Base-by-base conservation (phyloP, 2,888 invertebrate species). In the Conus canariensis region DNA sequence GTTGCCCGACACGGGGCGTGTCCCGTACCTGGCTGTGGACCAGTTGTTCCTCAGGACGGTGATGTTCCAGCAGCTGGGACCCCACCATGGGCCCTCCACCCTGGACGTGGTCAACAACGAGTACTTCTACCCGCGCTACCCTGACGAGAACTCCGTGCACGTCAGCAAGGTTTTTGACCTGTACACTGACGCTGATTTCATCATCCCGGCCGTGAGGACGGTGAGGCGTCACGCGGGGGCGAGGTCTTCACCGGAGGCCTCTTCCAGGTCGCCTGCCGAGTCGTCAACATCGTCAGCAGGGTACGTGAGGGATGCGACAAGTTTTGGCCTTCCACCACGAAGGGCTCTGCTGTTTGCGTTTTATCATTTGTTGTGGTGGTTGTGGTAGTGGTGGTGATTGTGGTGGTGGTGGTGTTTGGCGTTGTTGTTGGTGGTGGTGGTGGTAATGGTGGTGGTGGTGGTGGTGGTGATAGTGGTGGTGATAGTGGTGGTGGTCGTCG, bases 81-180 rank as follows among this genome's bases (percentile, higher is more conserved):
- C 60, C 64, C 12, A 64, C 64, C 10, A 58, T 22, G 77, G 25
- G 3, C 59, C 12, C n/a, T 22, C 60, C 45, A 16, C 25, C 16
- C n/a, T 10, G 22, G 88, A 88, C 64, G 64, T 60, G 5, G 82
- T 82, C 30, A 88, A 80, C 60, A 58, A 74, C 56, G 59, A 56
- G 45, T 88, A 88, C 56, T 82, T 82, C 64, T 88, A 88, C 74
- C 88, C 88, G 22, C 12, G 88, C 16, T 19, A 60, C 45, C 80
- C 82, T 10, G 22, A 25, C 1, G 6, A 19, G 5, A 14, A 1
- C 19, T 82, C 64, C 19, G 60, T 88, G 25, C 82, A 77, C 3
- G n/a, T 88, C 30, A 12, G 25, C 25, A 80, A 19, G 14, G 58
- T 82, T 1, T 45, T 88, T 16, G 88, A 88, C 45, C 12, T 60